phyloP scores from a whole-genome alignment of 2,888 invertebrate genomes.

The Onthophagus sagittarius region DNA sequence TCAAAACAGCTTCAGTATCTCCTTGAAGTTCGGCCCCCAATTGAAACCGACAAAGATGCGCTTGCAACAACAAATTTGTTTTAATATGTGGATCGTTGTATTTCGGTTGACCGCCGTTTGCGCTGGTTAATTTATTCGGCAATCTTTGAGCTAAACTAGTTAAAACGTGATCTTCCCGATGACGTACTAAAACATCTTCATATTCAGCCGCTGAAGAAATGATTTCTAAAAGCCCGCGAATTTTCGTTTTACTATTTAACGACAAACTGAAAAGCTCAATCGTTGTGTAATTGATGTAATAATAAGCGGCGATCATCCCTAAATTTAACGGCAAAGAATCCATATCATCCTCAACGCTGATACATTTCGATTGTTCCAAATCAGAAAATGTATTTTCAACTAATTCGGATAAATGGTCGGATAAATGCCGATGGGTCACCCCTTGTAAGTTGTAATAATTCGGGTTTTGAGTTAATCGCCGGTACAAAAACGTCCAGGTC shows the following conservation, averaged over 20 bases:
- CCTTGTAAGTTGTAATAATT: slow-evolving; percentile 99
- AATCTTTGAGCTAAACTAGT: slow-evolving; percentile 53
- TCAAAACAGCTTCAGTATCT: slow-evolving; percentile 87
- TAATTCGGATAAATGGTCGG: slow-evolving; percentile 96
- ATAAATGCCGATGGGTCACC: slow-evolving; percentile 92
- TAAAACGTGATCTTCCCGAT: slow-evolving; percentile 90
- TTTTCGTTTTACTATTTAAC: slow-evolving; percentile 94
- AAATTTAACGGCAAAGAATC: slow-evolving; percentile 94
- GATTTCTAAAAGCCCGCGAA: slow-evolving; percentile 94
- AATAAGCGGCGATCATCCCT: slow-evolving; percentile 99
- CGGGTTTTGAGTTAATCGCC: slow-evolving; percentile 96
- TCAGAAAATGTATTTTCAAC: slow-evolving; percentile 94
- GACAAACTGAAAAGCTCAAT: slow-evolving; percentile 98
- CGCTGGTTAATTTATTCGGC: slow-evolving; percentile 60
- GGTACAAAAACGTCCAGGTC: slow-evolving; percentile 98
- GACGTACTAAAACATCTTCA: slow-evolving; percentile 88
- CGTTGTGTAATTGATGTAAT: slow-evolving; percentile 99
- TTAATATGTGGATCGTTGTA: slow-evolving; percentile 97
- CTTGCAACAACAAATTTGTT: slow-evolving; percentile 91
- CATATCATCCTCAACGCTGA: slow-evolving; percentile 97
- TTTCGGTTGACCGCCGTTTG: slow-evolving; percentile 63
- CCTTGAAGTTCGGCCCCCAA: slow-evolving; percentile 94
- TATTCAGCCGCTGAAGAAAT: slow-evolving; percentile 98
- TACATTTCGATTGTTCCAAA: slow-evolving; percentile 94
- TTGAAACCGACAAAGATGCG: slow-evolving; percentile 91